Evolutionary conservation across 2,888 invertebrate species (phyloP), one percentile per base, ranked within the genome.

Genomic region (Cataglyphis albicans): DNA sequence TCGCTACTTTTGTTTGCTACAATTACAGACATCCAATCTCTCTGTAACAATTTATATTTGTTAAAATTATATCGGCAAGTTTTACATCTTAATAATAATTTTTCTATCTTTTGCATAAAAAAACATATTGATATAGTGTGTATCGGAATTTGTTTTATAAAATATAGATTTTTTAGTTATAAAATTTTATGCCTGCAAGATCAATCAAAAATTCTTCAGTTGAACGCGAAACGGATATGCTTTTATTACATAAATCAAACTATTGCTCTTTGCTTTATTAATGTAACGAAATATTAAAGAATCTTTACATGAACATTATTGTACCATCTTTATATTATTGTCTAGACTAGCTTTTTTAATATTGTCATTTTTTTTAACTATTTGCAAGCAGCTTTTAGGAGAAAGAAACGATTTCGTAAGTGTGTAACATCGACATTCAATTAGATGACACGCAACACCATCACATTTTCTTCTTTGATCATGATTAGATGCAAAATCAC

Each of bases 371-470:
- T 89, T 90, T 90, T 90, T 84, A 91, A 91, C 90, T 93, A 89
- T 93, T 93, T 91, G 90, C 94, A 94, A 94, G 94, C 94, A 94
- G 94, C 94, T 91, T 94, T 93, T 93, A 92, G 94, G 94, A 94
- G 94, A 94, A 91, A 91, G 93, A 94, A 94, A 92, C 92, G 94
- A 93, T 94, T 94, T 94, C 94, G 94, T 94, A 94, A 94, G 94
- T 94, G 91, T 91, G 88, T 91, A 92, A 92, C 91, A 89, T 90
- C 35, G 87, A 92, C 86, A 89, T 88, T 91, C 91, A 88, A 90
- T 88, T 92, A 92, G 92, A 90, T 90, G 84, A 90, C 86, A 85
- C 84, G 87, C 88, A 86, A 91, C 90, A 87, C 87, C 85, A 82
- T 81, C 67, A 90, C 89, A 88, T 86, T 61, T 67, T 83, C 21